Conservation (phyloP, 2,888 invertebrate species). For the Cantharis flavilabris region DNA sequence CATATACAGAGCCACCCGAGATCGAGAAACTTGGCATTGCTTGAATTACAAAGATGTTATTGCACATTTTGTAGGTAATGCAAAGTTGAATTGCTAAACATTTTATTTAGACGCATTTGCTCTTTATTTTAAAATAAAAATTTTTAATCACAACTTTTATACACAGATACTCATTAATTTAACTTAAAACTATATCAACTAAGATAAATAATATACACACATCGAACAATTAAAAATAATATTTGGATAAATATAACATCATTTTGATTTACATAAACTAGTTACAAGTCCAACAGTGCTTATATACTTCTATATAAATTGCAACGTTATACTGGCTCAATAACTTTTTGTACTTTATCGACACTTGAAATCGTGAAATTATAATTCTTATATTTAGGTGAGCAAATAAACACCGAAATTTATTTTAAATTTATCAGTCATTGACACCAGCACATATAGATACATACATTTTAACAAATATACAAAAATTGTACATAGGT, state of each 20-base stretch:
- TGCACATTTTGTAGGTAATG: not conserved
- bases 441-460: not conserved
- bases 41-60: not conserved
- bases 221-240: conserved; percentile 5
- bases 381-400: conserved; percentile 6
- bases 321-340: conserved; percentile 24
- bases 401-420: conserved; percentile 10
- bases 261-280: conserved; percentile 7
- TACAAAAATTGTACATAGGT: not conserved
- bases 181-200: conserved; percentile 1
- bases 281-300: conserved; percentile 20
- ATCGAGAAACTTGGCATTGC: not conserved
- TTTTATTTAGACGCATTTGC: not conserved
- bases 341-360: conserved; percentile 21
- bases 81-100: not conserved
- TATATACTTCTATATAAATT: conserved; percentile 22
- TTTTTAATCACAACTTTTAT: not conserved
- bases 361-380: not conserved
- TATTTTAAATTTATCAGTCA: not conserved
- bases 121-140: not conserved
- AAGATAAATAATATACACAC: not conserved
- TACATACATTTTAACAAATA: conserved; percentile 2
- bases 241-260: not conserved
- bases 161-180: not conserved
- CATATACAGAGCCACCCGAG: not conserved